Percentiles rank a stretch among this genome's conserved stretches.
Evolutionary conservation across 2,797 vertebrate genomes (phyloP).

Genomic region (Pempheris klunzingeri): DNA sequence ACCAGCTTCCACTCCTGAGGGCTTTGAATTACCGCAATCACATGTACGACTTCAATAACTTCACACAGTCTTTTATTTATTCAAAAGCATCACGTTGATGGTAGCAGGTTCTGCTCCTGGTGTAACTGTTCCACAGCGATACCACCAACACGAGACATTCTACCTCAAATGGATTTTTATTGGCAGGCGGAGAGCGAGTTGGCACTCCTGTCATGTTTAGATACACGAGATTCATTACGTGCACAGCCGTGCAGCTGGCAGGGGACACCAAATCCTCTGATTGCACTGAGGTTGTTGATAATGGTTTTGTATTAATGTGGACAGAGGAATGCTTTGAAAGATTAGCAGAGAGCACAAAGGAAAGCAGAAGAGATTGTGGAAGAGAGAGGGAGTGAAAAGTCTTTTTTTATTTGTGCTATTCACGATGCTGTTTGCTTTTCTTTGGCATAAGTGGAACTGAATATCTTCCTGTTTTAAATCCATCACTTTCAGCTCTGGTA

Average conservation of each 20-base stretch:
- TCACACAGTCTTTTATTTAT: neutral
- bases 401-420: neutral
- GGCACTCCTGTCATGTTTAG: slow-evolving; percentile 2
- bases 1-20: neutral
- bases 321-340: slow-evolving; percentile 9
- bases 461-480: neutral
- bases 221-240: slow-evolving; percentile 4
- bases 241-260: neutral
- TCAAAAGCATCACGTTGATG: neutral
- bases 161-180: neutral
- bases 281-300: slow-evolving; percentile 10
- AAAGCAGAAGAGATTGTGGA: neutral
- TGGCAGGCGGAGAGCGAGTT: neutral
- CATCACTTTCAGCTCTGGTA: neutral
- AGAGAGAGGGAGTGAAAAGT: neutral
- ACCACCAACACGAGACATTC: slow-evolving; percentile 8
- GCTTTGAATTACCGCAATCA: neutral
- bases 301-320: slow-evolving; percentile 2
- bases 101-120: neutral
- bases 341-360: neutral
- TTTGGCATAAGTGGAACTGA: neutral
- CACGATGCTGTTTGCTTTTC: neutral
- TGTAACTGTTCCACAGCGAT: neutral
- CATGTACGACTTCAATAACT: neutral
- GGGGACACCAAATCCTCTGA: neutral